Base-by-base conservation (phyloP, 1,140 invertebrate species). In the Polyergus mexicanus region DNA sequence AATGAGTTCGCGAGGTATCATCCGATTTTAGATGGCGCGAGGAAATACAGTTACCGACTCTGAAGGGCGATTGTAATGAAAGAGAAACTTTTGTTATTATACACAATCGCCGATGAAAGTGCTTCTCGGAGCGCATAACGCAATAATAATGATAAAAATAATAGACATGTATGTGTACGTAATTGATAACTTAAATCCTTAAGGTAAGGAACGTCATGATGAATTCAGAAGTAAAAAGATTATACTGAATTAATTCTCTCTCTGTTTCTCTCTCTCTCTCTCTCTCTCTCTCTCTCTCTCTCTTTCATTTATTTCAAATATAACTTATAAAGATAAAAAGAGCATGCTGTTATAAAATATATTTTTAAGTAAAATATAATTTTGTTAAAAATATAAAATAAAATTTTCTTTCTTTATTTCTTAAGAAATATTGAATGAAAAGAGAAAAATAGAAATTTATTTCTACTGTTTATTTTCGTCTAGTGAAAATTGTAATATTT, bases 1-100 rank as follows among this genome's bases (percentile, higher is more conserved):
- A 83, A 88, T 86, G 86, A 91, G 87, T 89, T 86, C 84, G 76
- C 62, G 60, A 78, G 69, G 58, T 83, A 90, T 89, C 84, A 92
- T 92, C 86, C 86, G 88, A 92, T 90, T 86, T 90, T 51, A 58
- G 22, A 80, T 38, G 60, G 72, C 22, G 81, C 87, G 86, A 83
- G 84, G 62, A 81, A 85, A 44, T 58, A 80, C 63, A 69, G 62
- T 58, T 81, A 56, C 10, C 44, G 62, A 38, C 22, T 71, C 16
- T 44, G 51, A 62, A 47, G 78, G 35, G 35, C 13, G 16, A 83
- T 72, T 41, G 38, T 38, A 60, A 44, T 32, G 54, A 38, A 68
- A 68, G 62, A 54, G 22, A 56, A 83, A 54, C 68, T 83, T 74
- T 72, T 68, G 66, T 74, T 72, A 60, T 22, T 10, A 19, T 51